Base-by-base conservation (phyloP, 2,113 vertebrate species). In the Festucalex cinctus region DNA sequence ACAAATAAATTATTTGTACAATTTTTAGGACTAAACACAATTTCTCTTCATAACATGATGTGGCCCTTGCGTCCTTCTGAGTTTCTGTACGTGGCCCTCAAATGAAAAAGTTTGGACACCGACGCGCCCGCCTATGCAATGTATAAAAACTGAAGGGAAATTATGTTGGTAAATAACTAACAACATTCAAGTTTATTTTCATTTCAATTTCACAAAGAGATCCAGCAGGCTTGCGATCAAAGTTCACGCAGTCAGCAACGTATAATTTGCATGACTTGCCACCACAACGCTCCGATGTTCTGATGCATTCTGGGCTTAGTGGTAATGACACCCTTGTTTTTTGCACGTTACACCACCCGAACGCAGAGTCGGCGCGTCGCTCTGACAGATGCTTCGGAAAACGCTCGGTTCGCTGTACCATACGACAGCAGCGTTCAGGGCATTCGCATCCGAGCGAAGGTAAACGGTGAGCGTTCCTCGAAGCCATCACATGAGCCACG, bases 311-410 rank as follows among this genome's bases (percentile, higher is more conserved):
- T 48, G 12, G 59, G 0, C 46, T 20, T 63, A 14, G 37, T 10
- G 53, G 53, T 65, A 73, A 68, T 26, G 5, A 63, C 26, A 13
- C 37, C 35, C 32, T 62, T 69, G 58, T 64, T 66, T 64, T 66
- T 26, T 67, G 59, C 48, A 65, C 54, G 65, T 35, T 0, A 46
- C 61, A 58, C 32, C 61, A 48, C 20, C 49, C 49, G 44, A 64
- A 35, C 20, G 37, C 10, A 63, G 26, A 71, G 46, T 62, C 39
- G 49, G 51, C 39, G 24, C 32, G 59, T 37, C 37, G 19, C 57
- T 65, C 63, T 63, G n/a, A 61, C 49, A 46, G 44, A 71, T 28
- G 32, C 35, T 63, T 76, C 43, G 17, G 46, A 62, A 58, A 62
- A 53, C 0, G 1, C 22, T 35, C 3, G 10, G n/a, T 44, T 69